Evolutionary conservation across 2,888 invertebrate species (phyloP).

Genomic region (Didymodactylos carnosus): DNA sequence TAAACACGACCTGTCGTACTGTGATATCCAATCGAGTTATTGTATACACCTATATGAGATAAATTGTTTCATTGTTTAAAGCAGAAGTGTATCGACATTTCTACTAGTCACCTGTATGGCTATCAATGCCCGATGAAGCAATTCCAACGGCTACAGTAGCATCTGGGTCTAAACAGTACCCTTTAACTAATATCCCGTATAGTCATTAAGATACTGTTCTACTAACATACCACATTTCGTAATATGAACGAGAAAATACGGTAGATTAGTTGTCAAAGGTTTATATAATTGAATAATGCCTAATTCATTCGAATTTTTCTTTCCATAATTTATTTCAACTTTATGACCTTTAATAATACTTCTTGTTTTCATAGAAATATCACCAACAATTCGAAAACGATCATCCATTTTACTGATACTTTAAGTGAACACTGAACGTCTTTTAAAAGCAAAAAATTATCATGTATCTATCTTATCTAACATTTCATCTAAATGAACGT

Average conservation of each 20-base stretch:
- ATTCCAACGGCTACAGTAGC: neutral
- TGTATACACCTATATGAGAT: slow-evolving; percentile 23
- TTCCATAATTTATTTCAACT: neutral
- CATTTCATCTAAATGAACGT: too few relatives aligned
- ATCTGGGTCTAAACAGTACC: neutral
- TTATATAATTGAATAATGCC: neutral
- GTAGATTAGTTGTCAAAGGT: neutral
- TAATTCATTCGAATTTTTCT: neutral
- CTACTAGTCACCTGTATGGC: neutral
- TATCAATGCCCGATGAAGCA: neutral
- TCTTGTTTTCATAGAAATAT: neutral
- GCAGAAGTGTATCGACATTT: too few relatives aligned
- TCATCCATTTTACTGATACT: neutral
- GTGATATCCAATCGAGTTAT: slow-evolving; percentile 27
- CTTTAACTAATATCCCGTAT: neutral
- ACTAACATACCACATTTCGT: neutral
- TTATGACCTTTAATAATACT: neutral
- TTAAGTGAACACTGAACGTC: too few relatives aligned
- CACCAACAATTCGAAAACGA: neutral
- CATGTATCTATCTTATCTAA: too few relatives aligned
- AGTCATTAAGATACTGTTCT: too few relatives aligned
- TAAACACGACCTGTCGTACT: slow-evolving; percentile 25
- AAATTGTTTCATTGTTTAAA: too few relatives aligned
- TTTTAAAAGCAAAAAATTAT: too few relatives aligned
- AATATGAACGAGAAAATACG: neutral